These are phyloP conservation scores for Axea sp. DNA, from an alignment of 2,888 invertebrate genomes.

Conservation along the genomic window DNA sequence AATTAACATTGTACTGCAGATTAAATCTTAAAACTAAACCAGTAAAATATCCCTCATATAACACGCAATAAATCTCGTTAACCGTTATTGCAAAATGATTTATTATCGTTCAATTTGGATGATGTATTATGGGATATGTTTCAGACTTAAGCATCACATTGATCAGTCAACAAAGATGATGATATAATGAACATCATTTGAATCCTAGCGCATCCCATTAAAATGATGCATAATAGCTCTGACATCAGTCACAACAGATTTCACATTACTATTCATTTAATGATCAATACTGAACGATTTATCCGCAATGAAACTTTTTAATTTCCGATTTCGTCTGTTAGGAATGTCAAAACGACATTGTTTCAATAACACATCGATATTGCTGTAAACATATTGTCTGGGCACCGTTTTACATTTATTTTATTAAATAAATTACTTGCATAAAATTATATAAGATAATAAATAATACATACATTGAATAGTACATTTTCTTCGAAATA, in stretches of 20 bases:
- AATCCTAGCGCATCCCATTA: neutral
- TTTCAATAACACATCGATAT: too few relatives aligned
- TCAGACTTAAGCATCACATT: constrained; percentile 12
- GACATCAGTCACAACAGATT: constrained; percentile 6
- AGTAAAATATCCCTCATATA: neutral
- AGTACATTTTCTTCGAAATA: too few relatives aligned
- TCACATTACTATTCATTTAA: neutral
- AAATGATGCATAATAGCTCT: constrained; percentile 9
- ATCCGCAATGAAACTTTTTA: too few relatives aligned
- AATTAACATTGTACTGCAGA: too few relatives aligned
- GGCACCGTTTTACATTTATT: too few relatives aligned
- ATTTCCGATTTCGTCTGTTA: too few relatives aligned
- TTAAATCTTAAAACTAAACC: neutral
- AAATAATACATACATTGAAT: too few relatives aligned
- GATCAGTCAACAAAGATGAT: constrained; percentile 16
- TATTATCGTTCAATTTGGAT: constrained; percentile 20
- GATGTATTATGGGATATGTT: constrained; percentile 11
- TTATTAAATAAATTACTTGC: too few relatives aligned
- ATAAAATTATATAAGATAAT: too few relatives aligned
- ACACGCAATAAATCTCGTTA: neutral
- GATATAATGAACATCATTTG: constrained; percentile 11
- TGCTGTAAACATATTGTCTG: too few relatives aligned
- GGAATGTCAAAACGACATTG: too few relatives aligned
- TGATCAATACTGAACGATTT: constrained; percentile 4
- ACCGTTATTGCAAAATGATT: constrained; percentile 17